A percentile compares a stretch with the other conserved stretches of the same genome.
Evolutionary conservation across 2,797 vertebrate genomes (phyloP).

Genomic region (Poeciliopsis gracilis): DNA sequence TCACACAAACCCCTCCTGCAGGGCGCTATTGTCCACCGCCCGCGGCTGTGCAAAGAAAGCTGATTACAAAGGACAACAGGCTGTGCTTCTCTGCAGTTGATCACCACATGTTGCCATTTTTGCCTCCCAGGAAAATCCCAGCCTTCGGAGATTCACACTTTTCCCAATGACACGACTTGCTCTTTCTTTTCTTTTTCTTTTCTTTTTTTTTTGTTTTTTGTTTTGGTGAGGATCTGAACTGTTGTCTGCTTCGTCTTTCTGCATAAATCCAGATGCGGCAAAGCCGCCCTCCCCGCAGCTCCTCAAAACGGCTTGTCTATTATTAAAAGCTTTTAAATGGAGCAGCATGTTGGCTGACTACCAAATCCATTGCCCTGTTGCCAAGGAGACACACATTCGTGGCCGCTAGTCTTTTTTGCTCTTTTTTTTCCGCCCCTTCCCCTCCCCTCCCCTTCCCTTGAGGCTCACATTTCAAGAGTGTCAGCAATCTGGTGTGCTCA

Average conservation of each 20-base stretch:
- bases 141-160: constrained; percentile 24
- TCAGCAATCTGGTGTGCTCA: constrained; percentile 88
- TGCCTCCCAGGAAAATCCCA: constrained; percentile 17
- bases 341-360: constrained; percentile 70
- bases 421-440: neutral
- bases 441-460: constrained; percentile 20
- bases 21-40: constrained; percentile 54
- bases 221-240: constrained; percentile 27
- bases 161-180: constrained; percentile 25
- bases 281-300: constrained; percentile 35
- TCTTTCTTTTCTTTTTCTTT: constrained; percentile 17
- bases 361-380: constrained; percentile 72
- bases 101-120: constrained; percentile 40
- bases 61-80: constrained; percentile 51
- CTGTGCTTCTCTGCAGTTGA: constrained; percentile 9
- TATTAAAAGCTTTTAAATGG: constrained; percentile 87
- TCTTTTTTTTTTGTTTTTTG: too few species aligned
- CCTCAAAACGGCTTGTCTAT: constrained; percentile 64
- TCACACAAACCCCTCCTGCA: constrained; percentile 46
- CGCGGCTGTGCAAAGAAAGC: constrained; percentile 48
- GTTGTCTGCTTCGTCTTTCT: constrained; percentile 29
- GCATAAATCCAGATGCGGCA: constrained; percentile 46
- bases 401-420: constrained; percentile 32
- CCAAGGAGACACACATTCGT: constrained; percentile 75
- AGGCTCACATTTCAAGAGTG: constrained; percentile 90